Evolutionary conservation across 2,888 invertebrate species (phyloP), one percentile per base, ranked within the genome.

Genomic region (Endomychus coccineus): DNA sequence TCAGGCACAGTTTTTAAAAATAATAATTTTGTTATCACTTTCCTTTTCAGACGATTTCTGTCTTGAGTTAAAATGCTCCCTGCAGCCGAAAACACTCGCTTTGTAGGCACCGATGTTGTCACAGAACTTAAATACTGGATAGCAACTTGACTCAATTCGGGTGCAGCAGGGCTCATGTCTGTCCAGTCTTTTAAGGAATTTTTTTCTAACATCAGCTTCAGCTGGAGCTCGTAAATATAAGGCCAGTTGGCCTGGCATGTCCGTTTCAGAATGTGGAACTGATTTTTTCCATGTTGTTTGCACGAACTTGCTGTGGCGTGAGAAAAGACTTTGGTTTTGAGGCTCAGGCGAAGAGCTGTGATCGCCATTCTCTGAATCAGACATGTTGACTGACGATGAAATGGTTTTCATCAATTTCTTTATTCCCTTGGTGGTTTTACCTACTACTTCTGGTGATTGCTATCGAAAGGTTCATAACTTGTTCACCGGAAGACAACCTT

Each of bases 21-120:
- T n/a, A n/a, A n/a, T n/a, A n/a, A n/a, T n/a, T n/a, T n/a, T n/a
- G n/a, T n/a, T n/a, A n/a, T n/a, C n/a, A n/a, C n/a, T n/a, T n/a
- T 23, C 11, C 27, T 16, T 27, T 27, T 27, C 15, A 27, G 15
- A 10, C n/a, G n/a, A n/a, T 27, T 27, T 11, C 15, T 27, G 4
- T 27, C 16, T 27, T 27, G 27, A 11, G 11, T 37, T 4, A 42
- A 12, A 16, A 41, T 27, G 16, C 37, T 34, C 13, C 29, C 38
- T 13, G 43, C 43, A 23, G 38, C 34, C 7, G 45, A 45, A 37
- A 43, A 45, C 4, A 43, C 23, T 25, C 43, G 13, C 34, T 45
- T 43, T 7, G 41, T 43, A 21, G 43, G 45, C 6, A 43, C 39
- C n/a, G 45, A 45, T 19, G 30, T 30, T 2, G 30, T 19, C 13